Percentiles rank a stretch among this genome's conserved stretches.
Conservation (phyloP, 2,113 vertebrate species). For the Pseudonaja textilis region DNA sequence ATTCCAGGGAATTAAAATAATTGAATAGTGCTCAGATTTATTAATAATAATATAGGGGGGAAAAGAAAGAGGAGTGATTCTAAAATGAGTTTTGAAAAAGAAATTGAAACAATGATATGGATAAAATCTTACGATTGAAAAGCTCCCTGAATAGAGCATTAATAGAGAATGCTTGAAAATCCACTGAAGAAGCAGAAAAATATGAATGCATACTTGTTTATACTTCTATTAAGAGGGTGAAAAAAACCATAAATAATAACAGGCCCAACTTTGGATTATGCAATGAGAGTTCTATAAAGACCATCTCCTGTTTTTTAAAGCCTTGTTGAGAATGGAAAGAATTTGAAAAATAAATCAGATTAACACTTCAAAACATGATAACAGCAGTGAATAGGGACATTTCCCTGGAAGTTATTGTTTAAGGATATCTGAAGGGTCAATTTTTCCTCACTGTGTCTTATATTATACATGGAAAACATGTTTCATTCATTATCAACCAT, state of each 20-base stretch:
- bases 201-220: background rate
- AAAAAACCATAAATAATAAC: background rate
- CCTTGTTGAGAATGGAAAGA: background rate
- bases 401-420: background rate
- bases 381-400: background rate
- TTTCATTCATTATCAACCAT: background rate
- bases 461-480: background rate
- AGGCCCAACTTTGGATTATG: background rate
- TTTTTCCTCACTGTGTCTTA: background rate
- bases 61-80: background rate
- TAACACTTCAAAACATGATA: background rate
- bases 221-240: background rate
- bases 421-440: background rate
- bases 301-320: background rate
- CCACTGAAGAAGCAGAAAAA: background rate
- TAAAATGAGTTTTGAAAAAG: background rate
- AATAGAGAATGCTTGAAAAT: background rate
- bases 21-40: no score
- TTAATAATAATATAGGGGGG: no score
- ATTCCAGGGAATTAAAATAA: no score
- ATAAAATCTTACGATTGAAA: background rate
- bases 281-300: background rate
- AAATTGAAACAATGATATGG: background rate
- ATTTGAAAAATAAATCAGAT: background rate
- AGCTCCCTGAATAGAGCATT: background rate